Base-by-base conservation (phyloP, 2,888 invertebrate species). In the Loripinus fragilis region DNA sequence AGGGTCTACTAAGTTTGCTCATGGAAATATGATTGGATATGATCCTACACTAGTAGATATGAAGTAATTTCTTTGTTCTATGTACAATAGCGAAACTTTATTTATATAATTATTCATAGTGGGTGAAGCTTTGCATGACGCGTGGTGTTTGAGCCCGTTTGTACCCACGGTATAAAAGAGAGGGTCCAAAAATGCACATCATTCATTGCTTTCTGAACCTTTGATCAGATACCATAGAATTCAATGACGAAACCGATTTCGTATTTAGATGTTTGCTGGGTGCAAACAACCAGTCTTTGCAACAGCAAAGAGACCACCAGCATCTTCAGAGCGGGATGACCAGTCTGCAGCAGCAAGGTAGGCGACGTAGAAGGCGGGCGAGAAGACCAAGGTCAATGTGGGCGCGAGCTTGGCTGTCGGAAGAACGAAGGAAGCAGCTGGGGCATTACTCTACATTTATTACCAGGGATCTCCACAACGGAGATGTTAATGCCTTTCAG, bases 401-500 rank as follows among this genome's bases (percentile, higher is more conserved):
- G 35, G 41, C n/a, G 48, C 33, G 41, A 33, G 30, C 50, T 50
- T 33, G 33, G 69, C 12, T 41, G 28, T 50, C 35, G 20, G n/a
- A 48, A 69, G 33, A 60, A 30, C 30, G 60, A 60, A 10, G 60
- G 20, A 30, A 33, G 60, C 60, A 60, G 60, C 20, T 60, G 33
- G 60, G 60, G 15, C 60, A 60, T 33, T 60, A 33, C 33, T 33
- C 60, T 20, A 60, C 60, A 60, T 60, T 60, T 33, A 60, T 60
- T 3, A 60, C 60, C 7, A 28, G 45, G 45, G 60, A 60, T 30
- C 60, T 60, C 1, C 60, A 33, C 2, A 60, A 5, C 33, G 60
- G 33, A 20, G 60, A 76, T 35, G 64, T 60, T 35, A 64, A 50
- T 45, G 60, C 75, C 45, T 80, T 69, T 50, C 69, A 48, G 48